phyloP scores from a whole-genome alignment of 2,797 vertebrate species.

The Xyrichtys novacula region DNA sequence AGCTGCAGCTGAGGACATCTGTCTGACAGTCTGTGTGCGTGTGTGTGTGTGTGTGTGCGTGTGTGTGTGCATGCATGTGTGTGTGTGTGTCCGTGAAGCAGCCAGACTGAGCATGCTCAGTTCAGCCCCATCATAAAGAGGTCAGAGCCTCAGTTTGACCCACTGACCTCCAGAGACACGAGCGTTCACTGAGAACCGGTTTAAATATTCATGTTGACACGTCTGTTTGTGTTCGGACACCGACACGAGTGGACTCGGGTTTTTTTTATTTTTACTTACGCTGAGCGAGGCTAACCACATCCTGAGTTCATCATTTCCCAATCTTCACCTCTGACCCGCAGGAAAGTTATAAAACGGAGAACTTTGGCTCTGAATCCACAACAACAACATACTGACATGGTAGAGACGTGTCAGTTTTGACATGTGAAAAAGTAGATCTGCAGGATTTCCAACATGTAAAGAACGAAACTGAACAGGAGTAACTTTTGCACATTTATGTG shows the following conservation, averaged over 20 bases:
- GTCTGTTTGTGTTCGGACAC: not conserved
- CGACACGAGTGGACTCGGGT: not conserved
- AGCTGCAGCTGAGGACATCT: constrained; percentile 43
- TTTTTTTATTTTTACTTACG: no score
- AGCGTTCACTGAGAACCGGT: not conserved
- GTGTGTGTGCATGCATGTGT: constrained; percentile 20
- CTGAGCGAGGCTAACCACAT: no score
- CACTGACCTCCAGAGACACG: constrained; percentile 32
- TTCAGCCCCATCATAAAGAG: constrained; percentile 32
- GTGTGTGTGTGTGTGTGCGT: constrained; percentile 21
- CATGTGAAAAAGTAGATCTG: no score
- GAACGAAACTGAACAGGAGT: no score
- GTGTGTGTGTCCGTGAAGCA: constrained; percentile 5
- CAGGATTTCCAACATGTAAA: no score
- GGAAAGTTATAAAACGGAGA: no score
- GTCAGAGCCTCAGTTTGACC: constrained; percentile 54
- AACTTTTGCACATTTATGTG: no score
- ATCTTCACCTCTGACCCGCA: no score
- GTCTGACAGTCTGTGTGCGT: constrained; percentile 21
- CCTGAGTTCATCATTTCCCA: no score
- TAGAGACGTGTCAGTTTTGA: no score
- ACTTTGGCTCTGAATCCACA: no score
- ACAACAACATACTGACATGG: no score
- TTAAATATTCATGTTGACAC: constrained; percentile 30
- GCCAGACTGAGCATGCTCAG: constrained; percentile 37